Conservation (phyloP, 2,888 invertebrate genomes). For the Drosophila borealis region DNA sequence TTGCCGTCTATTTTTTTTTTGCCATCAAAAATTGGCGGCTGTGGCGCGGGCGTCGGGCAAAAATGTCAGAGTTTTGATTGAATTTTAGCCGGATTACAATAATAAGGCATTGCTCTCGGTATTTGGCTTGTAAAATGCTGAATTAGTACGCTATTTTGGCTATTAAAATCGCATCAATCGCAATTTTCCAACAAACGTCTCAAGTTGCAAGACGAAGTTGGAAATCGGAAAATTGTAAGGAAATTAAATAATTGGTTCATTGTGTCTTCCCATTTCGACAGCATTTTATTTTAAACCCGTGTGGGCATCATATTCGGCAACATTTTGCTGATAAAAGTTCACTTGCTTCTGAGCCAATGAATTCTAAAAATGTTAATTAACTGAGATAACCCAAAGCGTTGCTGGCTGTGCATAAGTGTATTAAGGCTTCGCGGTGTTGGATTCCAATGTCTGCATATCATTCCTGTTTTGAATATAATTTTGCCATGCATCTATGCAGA, state of each 20-base stretch:
- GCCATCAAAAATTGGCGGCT: slow-evolving; percentile 29
- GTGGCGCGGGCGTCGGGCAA: not conserved
- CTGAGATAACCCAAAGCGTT: not conserved
- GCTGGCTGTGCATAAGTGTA: not conserved
- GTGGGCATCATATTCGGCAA: not conserved
- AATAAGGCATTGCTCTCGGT: slow-evolving; percentile 35
- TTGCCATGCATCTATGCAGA: slow-evolving; percentile 42
- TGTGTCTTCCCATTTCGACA: not conserved
- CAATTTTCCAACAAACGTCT: slow-evolving; percentile 38
- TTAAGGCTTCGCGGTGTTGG: not conserved
- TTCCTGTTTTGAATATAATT: slow-evolving; percentile 19
- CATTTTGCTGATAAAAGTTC: not conserved
- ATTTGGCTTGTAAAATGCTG: slow-evolving; percentile 42
- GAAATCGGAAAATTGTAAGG: not conserved
- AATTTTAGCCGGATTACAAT: slow-evolving; percentile 66
- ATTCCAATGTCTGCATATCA: not conserved
- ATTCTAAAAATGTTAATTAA: not conserved
- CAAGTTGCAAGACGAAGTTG: slow-evolving; percentile 27
- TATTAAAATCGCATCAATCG: slow-evolving; percentile 43
- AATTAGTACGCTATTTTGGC: slow-evolving; percentile 49
- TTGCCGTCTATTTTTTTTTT: slow-evolving; percentile 35
- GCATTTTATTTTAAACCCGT: not conserved
- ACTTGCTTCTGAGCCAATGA: not conserved
- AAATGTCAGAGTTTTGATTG: slow-evolving; percentile 61
- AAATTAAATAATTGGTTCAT: slow-evolving; percentile 4